These are phyloP conservation scores for Lepisosteus osseus DNA, from an alignment of 2,113 vertebrate genomes.

Conservation along the genomic window DNA sequence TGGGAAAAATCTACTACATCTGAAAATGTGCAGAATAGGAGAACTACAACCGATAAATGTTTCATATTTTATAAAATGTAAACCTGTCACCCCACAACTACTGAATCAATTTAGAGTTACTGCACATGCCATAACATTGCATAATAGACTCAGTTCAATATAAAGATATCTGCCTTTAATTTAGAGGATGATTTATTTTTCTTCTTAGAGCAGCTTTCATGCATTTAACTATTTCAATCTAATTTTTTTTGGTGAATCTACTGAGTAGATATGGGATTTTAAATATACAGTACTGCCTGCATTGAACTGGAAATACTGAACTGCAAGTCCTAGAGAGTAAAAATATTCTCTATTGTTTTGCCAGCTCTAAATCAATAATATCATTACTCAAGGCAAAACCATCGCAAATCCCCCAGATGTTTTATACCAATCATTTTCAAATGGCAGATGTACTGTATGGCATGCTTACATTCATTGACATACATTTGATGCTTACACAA, in stretches of 20 bases:
- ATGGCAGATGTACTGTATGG: neutral
- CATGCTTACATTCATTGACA: no score
- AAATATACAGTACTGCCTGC: neutral
- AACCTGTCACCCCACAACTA: no score
- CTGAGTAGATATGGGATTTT: no score
- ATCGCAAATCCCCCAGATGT: neutral
- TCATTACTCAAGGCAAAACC: neutral
- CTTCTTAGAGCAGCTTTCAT: neutral
- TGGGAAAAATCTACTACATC: no score
- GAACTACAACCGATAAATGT: no score
- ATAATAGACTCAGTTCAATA: no score
- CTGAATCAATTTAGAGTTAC: no score
- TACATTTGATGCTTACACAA: slow-evolving; percentile 1
- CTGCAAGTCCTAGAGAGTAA: neutral
- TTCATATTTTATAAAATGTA: no score
- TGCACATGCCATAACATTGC: no score
- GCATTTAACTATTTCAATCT: neutral
- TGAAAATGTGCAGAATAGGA: no score
- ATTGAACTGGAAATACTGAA: neutral
- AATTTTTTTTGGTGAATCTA: neutral
- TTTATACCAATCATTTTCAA: neutral
- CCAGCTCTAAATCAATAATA: neutral
- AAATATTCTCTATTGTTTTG: neutral
- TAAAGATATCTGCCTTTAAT: neutral
- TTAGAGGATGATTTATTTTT: neutral